Base-by-base conservation (phyloP, 2,113 vertebrate species). In the Lipophrys pholis region DNA sequence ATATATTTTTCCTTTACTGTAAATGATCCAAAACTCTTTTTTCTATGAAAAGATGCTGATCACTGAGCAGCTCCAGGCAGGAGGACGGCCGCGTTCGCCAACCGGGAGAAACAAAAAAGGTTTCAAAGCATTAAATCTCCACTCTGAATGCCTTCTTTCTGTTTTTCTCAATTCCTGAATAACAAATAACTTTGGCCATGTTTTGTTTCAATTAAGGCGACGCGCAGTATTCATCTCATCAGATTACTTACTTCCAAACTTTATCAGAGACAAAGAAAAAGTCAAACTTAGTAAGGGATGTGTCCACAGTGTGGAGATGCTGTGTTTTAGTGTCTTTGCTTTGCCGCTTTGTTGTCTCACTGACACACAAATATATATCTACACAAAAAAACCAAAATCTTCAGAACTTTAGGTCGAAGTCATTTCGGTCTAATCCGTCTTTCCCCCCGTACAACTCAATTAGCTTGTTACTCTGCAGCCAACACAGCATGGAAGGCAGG, bases 381-480 rank as follows among this genome's bases (percentile, higher is more conserved):
- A 15, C 12, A 66, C 38, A 63, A 3, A 65, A 65, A 72, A 43
- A 1, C 0, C 36, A 35, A 50, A 59, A 38, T 15, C 11, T 68
- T 72, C 6, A 9, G 6, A 42, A 36, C 48, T 63, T 41, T 41
- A 1, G 16, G 14, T 67, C 55, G 43, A 51, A 65, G 49, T 60
- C 48, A 62, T 50, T 9, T 52, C 21, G 45, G 3, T 82, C 39
- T 59, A 39, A 62, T 69, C 42, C 16, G 35, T 55, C 42, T 69
- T 54, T 66, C 49, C 59, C 65, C 49, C 42, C 5, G 57, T 73
- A 57, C 6, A 3, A 55, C 11, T 50, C 59, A 67, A 56, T 76
- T 64, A 54, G 49, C 66, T 56, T 76, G 45, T 78, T 65, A 55
- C 50, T 72, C 52, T 67, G 41, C 43, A 70, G 70, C 50, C 62